Evolutionary conservation across 2,888 invertebrate species (phyloP).

Genomic region (Trisateles emortualis): DNA sequence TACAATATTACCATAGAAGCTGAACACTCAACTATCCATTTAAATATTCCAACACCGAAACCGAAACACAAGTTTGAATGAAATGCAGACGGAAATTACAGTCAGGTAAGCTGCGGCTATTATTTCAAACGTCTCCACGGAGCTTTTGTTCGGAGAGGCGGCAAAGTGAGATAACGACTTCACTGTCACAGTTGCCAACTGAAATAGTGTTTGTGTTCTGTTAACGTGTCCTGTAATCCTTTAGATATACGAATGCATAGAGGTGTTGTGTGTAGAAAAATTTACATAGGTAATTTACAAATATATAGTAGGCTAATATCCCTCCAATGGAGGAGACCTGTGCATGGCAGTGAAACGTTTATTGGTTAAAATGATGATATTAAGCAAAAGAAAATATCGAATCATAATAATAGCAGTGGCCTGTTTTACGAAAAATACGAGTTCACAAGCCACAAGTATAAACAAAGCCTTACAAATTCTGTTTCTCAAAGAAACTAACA

Average conservation of each 20-base stretch:
- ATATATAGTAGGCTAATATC: not conserved
- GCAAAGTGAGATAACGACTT: slow-evolving; percentile 19
- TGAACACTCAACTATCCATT: not conserved
- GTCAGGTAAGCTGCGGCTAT: slow-evolving; percentile 16
- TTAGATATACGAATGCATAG: not conserved
- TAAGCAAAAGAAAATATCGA: too few species aligned
- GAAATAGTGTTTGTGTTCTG: slow-evolving; percentile 6
- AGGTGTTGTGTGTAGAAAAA: not conserved
- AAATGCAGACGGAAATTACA: slow-evolving; percentile 11
- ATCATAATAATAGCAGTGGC: too few species aligned
- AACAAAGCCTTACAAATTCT: too few species aligned
- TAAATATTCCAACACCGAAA: not conserved
- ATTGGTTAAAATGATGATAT: too few species aligned
- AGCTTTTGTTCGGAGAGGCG: slow-evolving; percentile 24
- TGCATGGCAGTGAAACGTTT: too few species aligned
- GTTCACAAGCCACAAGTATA: too few species aligned
- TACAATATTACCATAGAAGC: too few species aligned
- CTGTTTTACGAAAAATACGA: too few species aligned
- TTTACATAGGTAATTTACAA: too few species aligned
- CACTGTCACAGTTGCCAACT: slow-evolving; percentile 13
- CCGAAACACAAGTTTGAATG: not conserved
- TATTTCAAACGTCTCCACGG: slow-evolving; percentile 22
- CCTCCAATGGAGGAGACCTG: not conserved
- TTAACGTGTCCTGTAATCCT: slow-evolving; percentile 4
- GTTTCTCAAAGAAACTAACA: too few species aligned